These are phyloP conservation scores for Leptobrachium ailaonicum DNA, from an alignment of 2,113 vertebrate genomes.

Conservation along the genomic window DNA sequence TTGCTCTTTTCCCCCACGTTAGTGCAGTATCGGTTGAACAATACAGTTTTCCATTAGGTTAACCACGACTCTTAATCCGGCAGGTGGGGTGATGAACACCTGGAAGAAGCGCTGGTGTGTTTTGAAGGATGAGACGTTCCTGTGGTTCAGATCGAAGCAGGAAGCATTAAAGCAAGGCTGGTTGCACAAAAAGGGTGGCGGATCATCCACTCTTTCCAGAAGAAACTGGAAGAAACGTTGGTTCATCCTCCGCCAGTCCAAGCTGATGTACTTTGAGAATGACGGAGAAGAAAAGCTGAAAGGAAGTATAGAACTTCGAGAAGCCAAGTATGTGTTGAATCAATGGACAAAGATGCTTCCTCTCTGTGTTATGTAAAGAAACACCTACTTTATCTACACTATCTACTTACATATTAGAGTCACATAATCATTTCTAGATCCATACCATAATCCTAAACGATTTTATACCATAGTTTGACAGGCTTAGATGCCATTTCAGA, in stretches of 20 bases:
- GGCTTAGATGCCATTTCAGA: too few relatives aligned
- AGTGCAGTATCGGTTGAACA: too few relatives aligned
- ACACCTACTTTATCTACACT: too few relatives aligned
- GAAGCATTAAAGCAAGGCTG: constrained; percentile 97
- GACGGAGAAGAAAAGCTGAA: constrained; percentile 93
- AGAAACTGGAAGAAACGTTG: constrained; percentile 97
- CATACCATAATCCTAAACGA: too few relatives aligned
- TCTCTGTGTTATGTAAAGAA: too few relatives aligned
- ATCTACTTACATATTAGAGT: too few relatives aligned
- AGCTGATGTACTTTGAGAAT: constrained; percentile 93
- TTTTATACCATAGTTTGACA: too few relatives aligned
- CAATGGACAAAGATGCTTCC: too few relatives aligned
- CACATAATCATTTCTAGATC: too few relatives aligned
- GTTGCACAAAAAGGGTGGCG: constrained; percentile 94
- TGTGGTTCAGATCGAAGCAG: constrained; percentile 97
- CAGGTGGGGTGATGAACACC: constrained; percentile 92
- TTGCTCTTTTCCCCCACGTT: too few relatives aligned
- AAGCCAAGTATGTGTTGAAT: constrained; percentile 78
- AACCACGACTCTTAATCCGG: neutral
- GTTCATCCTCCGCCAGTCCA: constrained; percentile 94
- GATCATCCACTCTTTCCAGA: constrained; percentile 90
- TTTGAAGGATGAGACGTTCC: constrained; percentile 94
- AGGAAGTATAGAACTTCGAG: constrained; percentile 86
- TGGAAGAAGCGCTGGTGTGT: constrained; percentile 98
- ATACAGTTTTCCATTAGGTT: neutral